phyloP scores from a whole-genome alignment of 2,888 invertebrate species.

The Perizoma flavofasciatum region DNA sequence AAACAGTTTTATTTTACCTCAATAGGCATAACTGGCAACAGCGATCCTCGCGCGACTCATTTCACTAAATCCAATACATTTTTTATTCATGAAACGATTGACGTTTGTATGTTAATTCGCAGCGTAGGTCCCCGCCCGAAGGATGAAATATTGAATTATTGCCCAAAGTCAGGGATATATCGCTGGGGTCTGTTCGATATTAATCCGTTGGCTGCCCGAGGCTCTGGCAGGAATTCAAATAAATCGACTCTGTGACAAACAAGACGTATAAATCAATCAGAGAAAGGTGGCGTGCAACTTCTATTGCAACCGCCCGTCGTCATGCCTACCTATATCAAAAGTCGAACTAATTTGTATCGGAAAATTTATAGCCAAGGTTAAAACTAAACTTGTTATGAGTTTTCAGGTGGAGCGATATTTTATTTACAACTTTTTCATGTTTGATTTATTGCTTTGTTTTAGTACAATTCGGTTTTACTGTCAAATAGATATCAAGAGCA shows the following conservation, averaged over 20 bases:
- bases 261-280: slow-evolving; percentile 84
- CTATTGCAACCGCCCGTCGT: slow-evolving; percentile 68
- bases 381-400: slow-evolving; percentile 78
- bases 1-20: slow-evolving; percentile 70
- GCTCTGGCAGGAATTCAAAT: slow-evolving; percentile 83
- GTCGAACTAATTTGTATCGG: slow-evolving; percentile 77
- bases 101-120: slow-evolving; percentile 84
- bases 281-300: slow-evolving; percentile 78
- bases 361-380: slow-evolving; percentile 77
- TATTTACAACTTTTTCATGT: slow-evolving; percentile 62
- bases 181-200: slow-evolving; percentile 77
- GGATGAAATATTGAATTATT: slow-evolving; percentile 84
- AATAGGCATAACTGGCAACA: slow-evolving; percentile 65
- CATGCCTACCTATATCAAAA: slow-evolving; percentile 60
- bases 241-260: slow-evolving; percentile 83
- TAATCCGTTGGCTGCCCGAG: slow-evolving; percentile 79
- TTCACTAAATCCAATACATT: slow-evolving; percentile 83
- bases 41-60: slow-evolving; percentile 73
- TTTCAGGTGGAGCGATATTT: slow-evolving; percentile 65
- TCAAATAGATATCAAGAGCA: slow-evolving; percentile 31
- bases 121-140: slow-evolving; percentile 75
- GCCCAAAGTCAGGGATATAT: slow-evolving; percentile 79
- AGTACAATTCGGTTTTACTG: slow-evolving; percentile 25
- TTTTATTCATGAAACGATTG: slow-evolving; percentile 84
- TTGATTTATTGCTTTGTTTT: slow-evolving; percentile 63